These are phyloP conservation scores for Micromys minutus DNA, from an alignment of 2,113 vertebrate genomes.

Conservation along the genomic window DNA sequence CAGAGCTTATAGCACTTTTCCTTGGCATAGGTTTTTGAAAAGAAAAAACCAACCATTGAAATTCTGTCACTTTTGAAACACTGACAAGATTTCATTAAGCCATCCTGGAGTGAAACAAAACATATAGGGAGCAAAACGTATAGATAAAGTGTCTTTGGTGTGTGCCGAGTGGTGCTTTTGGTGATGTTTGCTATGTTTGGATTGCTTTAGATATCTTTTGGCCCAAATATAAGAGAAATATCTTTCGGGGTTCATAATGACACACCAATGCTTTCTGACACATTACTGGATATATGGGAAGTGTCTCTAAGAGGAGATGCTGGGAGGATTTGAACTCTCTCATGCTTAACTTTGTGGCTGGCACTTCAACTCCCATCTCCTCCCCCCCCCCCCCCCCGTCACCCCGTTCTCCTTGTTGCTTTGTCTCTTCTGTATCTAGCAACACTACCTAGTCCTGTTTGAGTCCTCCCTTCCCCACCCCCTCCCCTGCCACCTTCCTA, in stretches of 20 bases:
- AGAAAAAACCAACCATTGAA: neutral
- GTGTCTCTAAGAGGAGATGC: neutral
- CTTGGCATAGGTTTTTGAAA: slow-evolving; percentile 25
- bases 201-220: slow-evolving; percentile 62
- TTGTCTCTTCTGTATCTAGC: neutral
- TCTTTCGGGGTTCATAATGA: neutral
- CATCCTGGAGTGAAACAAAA: neutral
- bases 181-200: slow-evolving; percentile 56
- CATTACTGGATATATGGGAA: neutral
- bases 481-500: neutral
- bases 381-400: neutral
- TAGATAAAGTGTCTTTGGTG: slow-evolving; percentile 49
- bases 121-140: neutral
- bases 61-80: slow-evolving; percentile 41
- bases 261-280: neutral
- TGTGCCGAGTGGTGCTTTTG: slow-evolving; percentile 49
- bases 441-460: neutral
- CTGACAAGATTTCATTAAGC: slow-evolving; percentile 8
- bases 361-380: too few species aligned
- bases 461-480: too few species aligned
- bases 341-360: neutral
- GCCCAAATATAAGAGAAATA: slow-evolving; percentile 77
- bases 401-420: neutral
- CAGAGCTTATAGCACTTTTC: neutral
- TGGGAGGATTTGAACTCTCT: neutral